Evolutionary conservation across 2,113 vertebrate species (phyloP).

Genomic region (Irena cyanogastra): DNA sequence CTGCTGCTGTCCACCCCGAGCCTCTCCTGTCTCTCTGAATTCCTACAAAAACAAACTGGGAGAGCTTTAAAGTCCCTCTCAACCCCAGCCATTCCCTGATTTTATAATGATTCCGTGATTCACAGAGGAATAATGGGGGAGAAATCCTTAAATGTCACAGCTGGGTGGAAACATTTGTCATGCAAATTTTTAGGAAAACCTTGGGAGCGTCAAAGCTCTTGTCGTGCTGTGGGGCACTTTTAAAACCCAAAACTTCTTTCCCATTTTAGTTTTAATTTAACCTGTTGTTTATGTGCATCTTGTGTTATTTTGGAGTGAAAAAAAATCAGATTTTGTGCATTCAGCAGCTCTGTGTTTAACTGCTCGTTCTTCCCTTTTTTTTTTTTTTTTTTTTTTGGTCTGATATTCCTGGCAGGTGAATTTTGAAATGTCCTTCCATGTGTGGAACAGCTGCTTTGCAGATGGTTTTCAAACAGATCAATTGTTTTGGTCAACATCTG

Average conservation of each 20-base stretch:
- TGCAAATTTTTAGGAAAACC: background rate
- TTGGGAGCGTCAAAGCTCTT: background rate
- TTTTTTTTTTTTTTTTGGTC: too few relatives aligned
- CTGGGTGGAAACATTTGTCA: background rate
- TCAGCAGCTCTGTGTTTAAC: background rate
- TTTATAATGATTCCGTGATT: fast-evolving
- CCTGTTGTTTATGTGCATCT: background rate
- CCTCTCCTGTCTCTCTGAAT: fast-evolving
- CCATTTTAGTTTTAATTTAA: background rate
- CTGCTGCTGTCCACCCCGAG: background rate
- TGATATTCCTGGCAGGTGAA: background rate
- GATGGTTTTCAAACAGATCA: background rate
- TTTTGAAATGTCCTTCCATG: background rate
- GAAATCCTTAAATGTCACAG: background rate
- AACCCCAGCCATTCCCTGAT: background rate
- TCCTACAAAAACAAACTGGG: background rate
- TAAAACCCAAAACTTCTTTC: background rate
- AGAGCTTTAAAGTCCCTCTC: background rate
- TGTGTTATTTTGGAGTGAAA: background rate
- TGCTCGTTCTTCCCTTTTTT: background rate
- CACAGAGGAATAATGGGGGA: background rate
- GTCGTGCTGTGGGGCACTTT: background rate
- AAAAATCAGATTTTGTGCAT: fast-evolving
- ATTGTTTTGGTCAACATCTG: background rate
- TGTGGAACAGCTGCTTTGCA: background rate